These are phyloP conservation scores for Bubo bubo DNA, from an alignment of 2,113 vertebrate species.

Conservation along the genomic window DNA sequence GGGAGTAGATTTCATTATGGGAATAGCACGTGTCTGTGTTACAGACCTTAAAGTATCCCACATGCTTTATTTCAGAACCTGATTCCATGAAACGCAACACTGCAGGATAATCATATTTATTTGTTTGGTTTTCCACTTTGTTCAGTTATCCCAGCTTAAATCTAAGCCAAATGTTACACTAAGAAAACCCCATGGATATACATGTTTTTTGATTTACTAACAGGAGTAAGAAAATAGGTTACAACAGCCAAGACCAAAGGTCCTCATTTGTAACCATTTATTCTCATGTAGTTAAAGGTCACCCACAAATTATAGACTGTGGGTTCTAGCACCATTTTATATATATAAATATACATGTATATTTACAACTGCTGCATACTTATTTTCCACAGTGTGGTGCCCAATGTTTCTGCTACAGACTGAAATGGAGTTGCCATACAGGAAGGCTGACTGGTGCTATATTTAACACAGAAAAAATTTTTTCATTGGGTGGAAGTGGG, in stretches of 20 bases:
- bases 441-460: not conserved
- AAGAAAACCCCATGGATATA: slow-evolving; percentile 2
- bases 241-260: slow-evolving; percentile 31
- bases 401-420: not conserved
- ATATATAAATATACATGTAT: not conserved
- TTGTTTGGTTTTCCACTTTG: slow-evolving; percentile 63
- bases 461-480: not conserved
- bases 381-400: slow-evolving; percentile 52
- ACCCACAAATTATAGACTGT: slow-evolving; percentile 59
- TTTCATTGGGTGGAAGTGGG: not conserved
- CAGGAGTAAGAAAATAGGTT: slow-evolving; percentile 22
- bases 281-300: slow-evolving; percentile 47
- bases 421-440: not conserved
- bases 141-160: slow-evolving; percentile 54
- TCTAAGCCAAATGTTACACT: slow-evolving; percentile 67
- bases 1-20: not conserved
- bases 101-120: slow-evolving; percentile 43
- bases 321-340: not conserved
- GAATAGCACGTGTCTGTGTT: not conserved
- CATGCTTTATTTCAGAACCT: not conserved
- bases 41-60: not conserved
- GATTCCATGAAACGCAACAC: slow-evolving; percentile 12
- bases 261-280: slow-evolving; percentile 47
- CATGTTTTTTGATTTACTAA: slow-evolving; percentile 58
- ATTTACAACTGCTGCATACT: slow-evolving; percentile 27